Base-by-base conservation (phyloP, 2,113 vertebrate genomes). In the Ancistrus triradiatus region DNA sequence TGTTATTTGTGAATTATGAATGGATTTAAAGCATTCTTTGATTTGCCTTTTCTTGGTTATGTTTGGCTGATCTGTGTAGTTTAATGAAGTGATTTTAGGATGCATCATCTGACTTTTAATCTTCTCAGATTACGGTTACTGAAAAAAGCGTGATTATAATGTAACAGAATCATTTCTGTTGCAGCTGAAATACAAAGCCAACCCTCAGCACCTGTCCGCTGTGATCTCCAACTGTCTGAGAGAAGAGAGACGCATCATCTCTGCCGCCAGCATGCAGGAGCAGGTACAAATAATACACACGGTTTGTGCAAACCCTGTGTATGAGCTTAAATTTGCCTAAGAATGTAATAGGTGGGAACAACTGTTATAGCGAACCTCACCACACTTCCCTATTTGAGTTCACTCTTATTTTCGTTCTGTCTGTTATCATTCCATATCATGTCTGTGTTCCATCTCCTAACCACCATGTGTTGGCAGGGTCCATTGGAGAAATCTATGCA, bases 221-320 rank as follows among this genome's bases (percentile, higher is more conserved):
- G 87, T 95, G 7, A 93, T 98, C 81, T 91, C 92, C 46, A 93
- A 89, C 74, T 95, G 92, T 70, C 88, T 98, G 61, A 89, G 89
- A 73, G 95, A 98, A 75, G 95, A 98, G 81, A 89, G 91, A 44
- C 88, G 92, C 51, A 93, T 98, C 81, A 69, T 98, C 69, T 90
- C 92, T 57, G 88, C 90, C 52, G 90, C 93, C 55, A 93, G 90
- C 83, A 90, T 90, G 84, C 91, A 93, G 57, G 89, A 97, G 68
- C 95, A 98, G 95, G 95, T 98, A 90, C 9, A 2, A 48, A n/a
- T n/a, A 19, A 0, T 31, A 28, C 1, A 38, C 4, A 7, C 37
- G 3, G 13, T 38, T 38, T 14, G 13, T n/a, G 22, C n/a, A 27
- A 22, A 3, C n/a, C n/a, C n/a, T n/a, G n/a, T n/a, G n/a, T n/a